Evolutionary conservation across 2,797 vertebrate species (phyloP).

Genomic region (Astyanax mexicanus): DNA sequence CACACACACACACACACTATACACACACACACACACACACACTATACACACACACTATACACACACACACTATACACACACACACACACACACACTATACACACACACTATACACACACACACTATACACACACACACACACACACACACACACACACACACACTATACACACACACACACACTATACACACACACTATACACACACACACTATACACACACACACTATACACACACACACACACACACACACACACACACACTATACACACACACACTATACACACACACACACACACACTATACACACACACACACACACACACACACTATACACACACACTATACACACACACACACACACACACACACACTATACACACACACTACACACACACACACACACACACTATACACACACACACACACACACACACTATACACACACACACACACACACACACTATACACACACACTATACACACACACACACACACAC

Average conservation of each 20-base stretch:
- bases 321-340: conserved; percentile 1
- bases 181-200: conserved; percentile 1
- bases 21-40: too few species aligned
- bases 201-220: conserved; percentile 3
- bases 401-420: not conserved
- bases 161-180: conserved; percentile 13
- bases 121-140: too few species aligned
- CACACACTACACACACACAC: too few species aligned
- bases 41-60: conserved; percentile 2
- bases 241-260: too few species aligned
- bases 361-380: not conserved
- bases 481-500: too few species aligned
- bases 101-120: not conserved
- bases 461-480: not conserved
- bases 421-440: conserved; percentile 3
- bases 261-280: too few species aligned
- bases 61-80: conserved; percentile 21
- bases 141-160: too few species aligned
- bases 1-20: too few species aligned
- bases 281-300: conserved; percentile 16
- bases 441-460: conserved; percentile 1
- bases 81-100: conserved; percentile 11
- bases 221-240: conserved; percentile 6
- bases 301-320: conserved; percentile 1
- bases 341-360: not conserved